A percentile compares a stretch with the other conserved stretches of the same genome.
Conservation (phyloP, 2,888 invertebrate species). For the Drosophila nigritarsus region DNA sequence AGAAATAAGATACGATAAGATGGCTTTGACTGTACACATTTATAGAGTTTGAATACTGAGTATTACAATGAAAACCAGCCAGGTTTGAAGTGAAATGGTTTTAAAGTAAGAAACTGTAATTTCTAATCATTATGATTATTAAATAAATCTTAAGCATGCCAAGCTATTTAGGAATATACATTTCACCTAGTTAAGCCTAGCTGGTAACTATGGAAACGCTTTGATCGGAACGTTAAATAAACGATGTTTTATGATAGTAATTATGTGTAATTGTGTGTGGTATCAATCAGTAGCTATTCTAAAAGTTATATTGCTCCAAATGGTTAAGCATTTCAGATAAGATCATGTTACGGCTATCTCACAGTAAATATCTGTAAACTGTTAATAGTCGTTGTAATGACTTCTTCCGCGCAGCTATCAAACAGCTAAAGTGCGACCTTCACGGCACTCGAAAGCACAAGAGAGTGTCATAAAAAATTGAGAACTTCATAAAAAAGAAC, state of each 20-base stretch:
- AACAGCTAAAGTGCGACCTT: constrained; percentile 39
- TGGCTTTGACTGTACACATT: neutral
- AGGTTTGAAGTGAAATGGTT: neutral
- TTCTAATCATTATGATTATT: neutral
- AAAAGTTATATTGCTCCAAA: neutral
- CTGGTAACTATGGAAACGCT: neutral
- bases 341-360: neutral
- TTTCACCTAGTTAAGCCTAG: neutral
- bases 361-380: neutral
- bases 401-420: neutral
- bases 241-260: neutral
- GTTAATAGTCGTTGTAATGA: neutral
- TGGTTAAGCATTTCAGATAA: neutral
- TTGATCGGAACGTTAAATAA: neutral
- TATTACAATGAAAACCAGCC: neutral
- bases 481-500: constrained; percentile 5
- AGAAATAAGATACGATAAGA: neutral
- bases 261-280: neutral
- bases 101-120: neutral
- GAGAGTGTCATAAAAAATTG: constrained; percentile 22
- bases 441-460: constrained; percentile 21
- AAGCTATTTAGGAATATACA: neutral
- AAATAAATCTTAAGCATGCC: neutral
- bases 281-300: neutral
- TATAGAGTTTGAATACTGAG: neutral